These are phyloP conservation scores for Sphaeridia pumilis DNA, from an alignment of 2,888 invertebrate species.

Conservation along the genomic window DNA sequence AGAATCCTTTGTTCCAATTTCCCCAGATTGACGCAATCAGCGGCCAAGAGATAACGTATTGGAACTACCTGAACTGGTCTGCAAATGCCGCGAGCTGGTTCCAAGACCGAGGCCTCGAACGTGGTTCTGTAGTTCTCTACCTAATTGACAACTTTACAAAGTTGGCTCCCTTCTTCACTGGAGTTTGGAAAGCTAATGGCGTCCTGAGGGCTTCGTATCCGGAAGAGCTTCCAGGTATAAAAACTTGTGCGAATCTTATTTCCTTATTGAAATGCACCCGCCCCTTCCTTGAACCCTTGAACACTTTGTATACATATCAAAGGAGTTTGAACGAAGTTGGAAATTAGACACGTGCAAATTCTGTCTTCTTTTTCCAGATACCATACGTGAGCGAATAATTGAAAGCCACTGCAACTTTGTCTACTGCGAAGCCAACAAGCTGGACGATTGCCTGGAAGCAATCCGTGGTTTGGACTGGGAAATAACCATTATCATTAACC, in stretches of 20 bases:
- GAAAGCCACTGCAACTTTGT: not conserved
- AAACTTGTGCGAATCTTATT: too few species aligned
- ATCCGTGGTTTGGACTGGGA: not conserved
- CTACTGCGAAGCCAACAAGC: not conserved
- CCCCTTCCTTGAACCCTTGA: too few species aligned
- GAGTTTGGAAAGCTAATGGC: constrained; percentile 34
- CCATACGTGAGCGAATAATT: not conserved
- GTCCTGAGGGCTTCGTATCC: constrained; percentile 26
- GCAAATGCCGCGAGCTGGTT: not conserved
- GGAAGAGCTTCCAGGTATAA: constrained; percentile 28
- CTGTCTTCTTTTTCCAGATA: too few species aligned
- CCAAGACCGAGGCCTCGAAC: not conserved
- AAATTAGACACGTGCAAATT: too few species aligned
- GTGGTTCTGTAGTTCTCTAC: not conserved
- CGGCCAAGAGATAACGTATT: not conserved
- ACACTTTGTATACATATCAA: too few species aligned
- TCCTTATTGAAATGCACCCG: too few species aligned
- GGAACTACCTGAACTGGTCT: not conserved
- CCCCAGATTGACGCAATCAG: not conserved
- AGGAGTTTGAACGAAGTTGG: not conserved
- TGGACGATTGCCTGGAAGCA: not conserved
- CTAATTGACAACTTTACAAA: constrained; percentile 24
- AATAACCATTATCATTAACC: not conserved
- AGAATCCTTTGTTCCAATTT: not conserved
- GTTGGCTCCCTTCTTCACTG: constrained; percentile 22